Evolutionary conservation across 1,140 invertebrate genomes (phyloP).

Genomic region (Zaprionus ornatus): DNA sequence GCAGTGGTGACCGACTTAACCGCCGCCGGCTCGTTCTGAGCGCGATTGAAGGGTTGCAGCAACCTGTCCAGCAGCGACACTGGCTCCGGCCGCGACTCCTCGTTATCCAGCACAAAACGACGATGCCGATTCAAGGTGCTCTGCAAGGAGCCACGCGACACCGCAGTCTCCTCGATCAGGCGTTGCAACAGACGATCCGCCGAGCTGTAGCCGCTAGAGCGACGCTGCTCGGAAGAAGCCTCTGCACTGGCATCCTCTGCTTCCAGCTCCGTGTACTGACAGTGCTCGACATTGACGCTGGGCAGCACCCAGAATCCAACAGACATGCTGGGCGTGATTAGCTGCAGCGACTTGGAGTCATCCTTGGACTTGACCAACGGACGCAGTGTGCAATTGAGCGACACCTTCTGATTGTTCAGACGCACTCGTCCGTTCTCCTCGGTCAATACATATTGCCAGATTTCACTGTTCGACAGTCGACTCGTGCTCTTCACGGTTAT

Average conservation of each 20-base stretch:
- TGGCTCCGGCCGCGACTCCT: slow-evolving; percentile 19
- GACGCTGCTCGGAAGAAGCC: slow-evolving; percentile 23
- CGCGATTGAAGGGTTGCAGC: slow-evolving; percentile 46
- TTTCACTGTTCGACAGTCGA: slow-evolving; percentile 61
- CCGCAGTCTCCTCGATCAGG: slow-evolving; percentile 73
- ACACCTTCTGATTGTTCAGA: slow-evolving; percentile 63
- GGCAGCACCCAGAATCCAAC: slow-evolving; percentile 81
- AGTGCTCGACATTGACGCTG: slow-evolving; percentile 71
- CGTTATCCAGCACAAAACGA: slow-evolving; percentile 65
- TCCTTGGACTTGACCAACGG: slow-evolving; percentile 64
- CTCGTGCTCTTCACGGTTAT: slow-evolving; percentile 64
- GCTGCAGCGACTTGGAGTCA: slow-evolving; percentile 50
- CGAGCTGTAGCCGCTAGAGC: slow-evolving; percentile 58
- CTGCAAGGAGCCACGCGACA: slow-evolving; percentile 47
- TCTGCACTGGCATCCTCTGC: slow-evolving; percentile 48
- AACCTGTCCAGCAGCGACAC: slow-evolving; percentile 38
- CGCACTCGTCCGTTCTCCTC: slow-evolving; percentile 50
- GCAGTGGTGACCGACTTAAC: background rate
- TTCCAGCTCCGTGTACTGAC: slow-evolving; percentile 73
- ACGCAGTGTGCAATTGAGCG: slow-evolving; percentile 60
- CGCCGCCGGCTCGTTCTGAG: background rate
- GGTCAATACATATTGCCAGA: slow-evolving; percentile 75
- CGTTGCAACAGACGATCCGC: slow-evolving; percentile 72
- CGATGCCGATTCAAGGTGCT: slow-evolving; percentile 55
- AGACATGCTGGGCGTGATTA: slow-evolving; percentile 71